Conservation (phyloP, 2,888 invertebrate species). For the Invenusta paracnida region DNA sequence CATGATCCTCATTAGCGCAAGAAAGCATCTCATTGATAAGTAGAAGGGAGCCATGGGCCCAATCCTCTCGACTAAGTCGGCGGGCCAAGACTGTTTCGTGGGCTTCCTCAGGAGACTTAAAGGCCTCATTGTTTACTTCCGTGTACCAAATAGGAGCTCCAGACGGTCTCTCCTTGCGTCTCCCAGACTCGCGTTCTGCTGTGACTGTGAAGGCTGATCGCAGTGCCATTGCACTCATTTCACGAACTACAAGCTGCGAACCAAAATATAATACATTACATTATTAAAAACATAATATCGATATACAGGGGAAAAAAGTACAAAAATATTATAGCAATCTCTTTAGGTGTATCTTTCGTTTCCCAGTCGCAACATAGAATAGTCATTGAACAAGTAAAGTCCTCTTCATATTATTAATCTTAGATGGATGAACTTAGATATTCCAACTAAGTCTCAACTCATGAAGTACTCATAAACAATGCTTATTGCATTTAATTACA, state of each 20-base stretch:
- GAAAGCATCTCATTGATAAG: slow-evolving; percentile 87
- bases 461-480: too few species aligned
- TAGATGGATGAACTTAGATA: too few species aligned
- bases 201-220: slow-evolving; percentile 37
- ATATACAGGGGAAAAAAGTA: not conserved
- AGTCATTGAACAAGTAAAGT: too few species aligned
- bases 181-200: slow-evolving; percentile 27
- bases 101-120: not conserved
- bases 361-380: too few species aligned
- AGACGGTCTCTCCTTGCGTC: not conserved
- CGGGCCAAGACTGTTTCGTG: not conserved
- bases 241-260: slow-evolving; percentile 36
- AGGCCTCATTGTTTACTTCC: slow-evolving; percentile 5
- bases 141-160: not conserved
- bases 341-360: not conserved
- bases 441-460: too few species aligned
- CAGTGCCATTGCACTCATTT: slow-evolving; percentile 34
- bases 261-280: not conserved
- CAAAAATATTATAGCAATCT: not conserved
- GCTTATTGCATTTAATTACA: too few species aligned
- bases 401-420: too few species aligned
- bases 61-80: slow-evolving; percentile 68
- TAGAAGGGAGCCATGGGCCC: slow-evolving; percentile 83
- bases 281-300: not conserved
- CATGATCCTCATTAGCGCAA: slow-evolving; percentile 73